These are phyloP conservation scores for Cephus sareptanus DNA, from an alignment of 2,888 invertebrate species.

Conservation along the genomic window DNA sequence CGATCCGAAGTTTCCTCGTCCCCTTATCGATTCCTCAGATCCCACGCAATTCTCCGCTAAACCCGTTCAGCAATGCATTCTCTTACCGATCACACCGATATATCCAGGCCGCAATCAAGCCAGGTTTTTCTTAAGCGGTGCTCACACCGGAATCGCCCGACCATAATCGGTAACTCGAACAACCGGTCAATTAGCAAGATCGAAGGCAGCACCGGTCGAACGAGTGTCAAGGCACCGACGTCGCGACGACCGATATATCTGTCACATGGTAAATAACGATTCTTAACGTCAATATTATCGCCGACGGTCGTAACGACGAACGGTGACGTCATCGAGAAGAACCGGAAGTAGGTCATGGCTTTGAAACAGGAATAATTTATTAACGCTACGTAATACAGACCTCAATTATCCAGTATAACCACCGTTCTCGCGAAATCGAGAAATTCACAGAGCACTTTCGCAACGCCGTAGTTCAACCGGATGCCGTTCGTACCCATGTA, in stretches of 20 bases:
- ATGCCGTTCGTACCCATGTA: not conserved
- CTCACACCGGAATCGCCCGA: slow-evolving; percentile 23
- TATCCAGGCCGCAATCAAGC: not conserved
- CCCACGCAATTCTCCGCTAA: not conserved
- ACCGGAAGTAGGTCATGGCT: not conserved
- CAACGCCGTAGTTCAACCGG: not conserved
- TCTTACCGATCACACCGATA: not conserved
- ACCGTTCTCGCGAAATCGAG: not conserved
- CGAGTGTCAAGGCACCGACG: not conserved
- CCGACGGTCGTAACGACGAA: not conserved
- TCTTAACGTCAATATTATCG: not conserved
- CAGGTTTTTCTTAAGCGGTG: not conserved
- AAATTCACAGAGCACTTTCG: not conserved
- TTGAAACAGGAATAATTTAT: not conserved
- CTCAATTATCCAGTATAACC: not conserved
- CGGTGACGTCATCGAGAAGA: not conserved
- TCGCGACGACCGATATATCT: not conserved
- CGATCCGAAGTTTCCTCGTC: slow-evolving; percentile 25
- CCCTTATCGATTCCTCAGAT: not conserved
- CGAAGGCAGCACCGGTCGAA: not conserved
- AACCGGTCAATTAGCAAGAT: slow-evolving; percentile 46
- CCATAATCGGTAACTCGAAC: slow-evolving; percentile 55
- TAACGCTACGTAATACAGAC: not conserved
- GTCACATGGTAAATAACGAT: not conserved
- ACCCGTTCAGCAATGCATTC: not conserved